Percentiles rank a stretch among this genome's conserved stretches.
Conservation (phyloP, 2,888 invertebrate genomes). For the Agrenia bidenticulata region DNA sequence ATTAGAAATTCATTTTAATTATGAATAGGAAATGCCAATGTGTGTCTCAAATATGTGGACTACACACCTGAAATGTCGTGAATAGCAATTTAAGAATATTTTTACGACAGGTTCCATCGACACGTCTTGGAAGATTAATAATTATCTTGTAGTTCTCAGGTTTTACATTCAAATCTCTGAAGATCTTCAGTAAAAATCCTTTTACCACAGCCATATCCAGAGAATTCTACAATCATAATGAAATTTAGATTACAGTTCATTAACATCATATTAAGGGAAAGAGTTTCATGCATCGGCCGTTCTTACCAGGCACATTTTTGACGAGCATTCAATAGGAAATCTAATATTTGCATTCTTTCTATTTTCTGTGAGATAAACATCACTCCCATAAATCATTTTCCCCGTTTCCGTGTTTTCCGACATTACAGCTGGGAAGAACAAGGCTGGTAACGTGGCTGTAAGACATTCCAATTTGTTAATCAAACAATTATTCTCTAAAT, state of each 20-base stretch:
- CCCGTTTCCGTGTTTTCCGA: conserved; percentile 57
- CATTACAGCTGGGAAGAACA: conserved; percentile 62
- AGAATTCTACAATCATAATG: conserved; percentile 54
- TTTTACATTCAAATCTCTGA: conserved; percentile 59
- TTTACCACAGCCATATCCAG: conserved; percentile 58
- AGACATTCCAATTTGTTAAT: conserved; percentile 7
- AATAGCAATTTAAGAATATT: conserved; percentile 57
- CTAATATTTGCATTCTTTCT: conserved; percentile 51
- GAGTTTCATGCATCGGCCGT: too few relatives aligned
- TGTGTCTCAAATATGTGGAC: neutral
- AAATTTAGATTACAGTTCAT: too few relatives aligned
- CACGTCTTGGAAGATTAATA: conserved; percentile 59
- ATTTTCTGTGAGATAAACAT: conserved; percentile 57
- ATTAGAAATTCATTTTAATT: neutral
- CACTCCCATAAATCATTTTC: conserved; percentile 57
- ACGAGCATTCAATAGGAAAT: conserved; percentile 51
- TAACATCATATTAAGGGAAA: neutral
- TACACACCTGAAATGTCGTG: conserved; percentile 56
- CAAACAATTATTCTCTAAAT: neutral
- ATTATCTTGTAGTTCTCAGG: conserved; percentile 58
- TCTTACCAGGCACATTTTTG: conserved; percentile 52
- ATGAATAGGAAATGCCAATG: too few relatives aligned
- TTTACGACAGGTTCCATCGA: conserved; percentile 56
- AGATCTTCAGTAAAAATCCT: conserved; percentile 60
- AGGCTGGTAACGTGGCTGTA: conserved; percentile 60